Evolutionary conservation across 2,888 invertebrate genomes (phyloP), one percentile per base, ranked within the genome.

Genomic region (Megamerina dolium): DNA sequence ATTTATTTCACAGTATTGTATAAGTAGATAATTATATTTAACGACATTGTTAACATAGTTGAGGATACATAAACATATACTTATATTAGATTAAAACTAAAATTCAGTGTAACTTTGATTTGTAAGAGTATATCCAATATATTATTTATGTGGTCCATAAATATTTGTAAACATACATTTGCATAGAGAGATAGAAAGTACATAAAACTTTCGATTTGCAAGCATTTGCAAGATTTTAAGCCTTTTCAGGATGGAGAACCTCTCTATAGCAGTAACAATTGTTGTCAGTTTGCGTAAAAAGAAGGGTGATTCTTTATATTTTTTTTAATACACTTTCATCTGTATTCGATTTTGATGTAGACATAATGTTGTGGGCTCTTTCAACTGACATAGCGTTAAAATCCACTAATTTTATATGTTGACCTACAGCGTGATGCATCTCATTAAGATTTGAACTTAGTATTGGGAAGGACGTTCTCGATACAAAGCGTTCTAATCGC

Each of bases 121-220:
- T n/a, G n/a, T n/a, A n/a, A n/a, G 41, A 1, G 57, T n/a, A n/a
- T 58, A 39, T 64, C 58, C 23, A 68, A 42, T 10, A 68, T 61
- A 26, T 52, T 56, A 23, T 61, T 56, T 53, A 67, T 58, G 23
- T 67, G 62, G 27, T 56, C 55, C 12, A 51, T 58, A 52, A 66
- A 68, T 6, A 47, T 63, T 35, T 53, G 55, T 21, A 67, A 39
- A 31, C 66, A 67, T 3, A 57, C 49, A 43, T 67, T 63, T 12
- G 67, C 63, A 45, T 69, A 64, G 13, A 61, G 58, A 5, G 56
- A 54, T 5, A 69, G 48, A 27, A 61, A 62, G 30, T 57, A 61
- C 56, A 66, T 53, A 17, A 63, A 69, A 36, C 55, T 59, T 46
- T 69, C 63, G 30, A 68, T 52, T 41, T 68, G 60, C 9, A 59